Base-by-base conservation (phyloP, 2,113 vertebrate genomes). In the Colistium nudipinnis region DNA sequence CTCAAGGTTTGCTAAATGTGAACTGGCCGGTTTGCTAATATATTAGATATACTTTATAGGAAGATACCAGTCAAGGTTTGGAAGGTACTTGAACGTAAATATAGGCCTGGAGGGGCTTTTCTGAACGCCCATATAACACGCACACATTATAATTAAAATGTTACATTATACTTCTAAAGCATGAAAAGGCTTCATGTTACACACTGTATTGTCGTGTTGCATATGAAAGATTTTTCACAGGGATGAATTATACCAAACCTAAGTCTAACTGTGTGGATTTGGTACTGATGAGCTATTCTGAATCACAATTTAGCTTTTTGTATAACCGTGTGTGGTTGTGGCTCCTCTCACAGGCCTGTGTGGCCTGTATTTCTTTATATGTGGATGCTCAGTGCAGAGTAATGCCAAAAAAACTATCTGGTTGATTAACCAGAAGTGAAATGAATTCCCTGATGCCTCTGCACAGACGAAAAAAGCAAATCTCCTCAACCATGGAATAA, bases 321-420 rank as follows among this genome's bases (percentile, higher is more conserved):
- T 14, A 19, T 75, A 43, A 51, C 41, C 27, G 52, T 47, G 31
- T 62, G 51, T 57, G 61, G 62, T 81, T 69, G 55, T 49, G 54
- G 44, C 70, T 79, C 52, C 55, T 56, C 48, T 52, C 49, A 48
- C 62, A 49, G 44, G 62, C 47, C 38, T 22, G n/a, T 55, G 44
- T 56, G 49, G 22, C 74, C 49, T 61, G 55, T 33, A 70, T 73
- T 63, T 66, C 67, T 59, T 33, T 72, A 62, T 71, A 80, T 80
- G 38, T 49, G 27, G 43, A 53, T 75, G 62, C 43, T 76, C 48
- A 54, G 22, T 62, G 49, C 39, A 55, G 36, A 74, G 36, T 71
- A 74, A 79, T 64, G 36, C 54, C 20, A 5, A 28, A 47, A 45
- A 85, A 77, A n/a, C n/a, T n/a, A n/a, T 55, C 38, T 41, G 47